Evolutionary conservation across 2,113 vertebrate genomes (phyloP).

Genomic region (Apodemus speciosus): DNA sequence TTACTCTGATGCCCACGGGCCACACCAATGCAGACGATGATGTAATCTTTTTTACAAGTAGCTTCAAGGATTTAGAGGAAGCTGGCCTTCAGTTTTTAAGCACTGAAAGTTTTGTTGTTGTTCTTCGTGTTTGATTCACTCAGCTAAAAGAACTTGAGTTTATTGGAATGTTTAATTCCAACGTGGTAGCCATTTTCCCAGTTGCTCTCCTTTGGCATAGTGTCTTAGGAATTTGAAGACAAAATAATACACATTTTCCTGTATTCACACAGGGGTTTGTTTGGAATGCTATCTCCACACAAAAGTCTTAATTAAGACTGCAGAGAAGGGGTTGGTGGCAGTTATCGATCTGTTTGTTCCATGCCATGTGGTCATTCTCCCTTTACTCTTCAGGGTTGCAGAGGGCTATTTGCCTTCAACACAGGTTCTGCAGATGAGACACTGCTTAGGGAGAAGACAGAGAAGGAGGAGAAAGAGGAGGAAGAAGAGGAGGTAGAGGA

Average conservation of each 20-base stretch:
- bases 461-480: neutral
- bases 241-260: conserved; percentile 35
- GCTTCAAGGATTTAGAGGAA: neutral
- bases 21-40: neutral
- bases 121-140: neutral
- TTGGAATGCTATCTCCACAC: conserved; percentile 21
- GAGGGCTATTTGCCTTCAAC: neutral
- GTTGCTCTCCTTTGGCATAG: neutral
- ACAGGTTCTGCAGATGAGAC: neutral
- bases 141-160: neutral
- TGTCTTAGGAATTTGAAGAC: conserved; percentile 53
- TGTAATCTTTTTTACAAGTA: too few species aligned
- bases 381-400: neutral
- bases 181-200: conserved; percentile 32
- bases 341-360: neutral
- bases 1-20: neutral
- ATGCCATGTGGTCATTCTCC: neutral
- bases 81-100: neutral
- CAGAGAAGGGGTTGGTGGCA: neutral
- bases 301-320: conserved; percentile 14
- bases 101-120: neutral
- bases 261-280: neutral
- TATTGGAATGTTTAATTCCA: neutral
- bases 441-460: neutral
- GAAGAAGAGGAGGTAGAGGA: neutral